Evolutionary conservation across 92 coral and sea anemone genomes (phyloP), one percentile per base, ranked within the genome.

Genomic region (Zoanthus gigantus): DNA sequence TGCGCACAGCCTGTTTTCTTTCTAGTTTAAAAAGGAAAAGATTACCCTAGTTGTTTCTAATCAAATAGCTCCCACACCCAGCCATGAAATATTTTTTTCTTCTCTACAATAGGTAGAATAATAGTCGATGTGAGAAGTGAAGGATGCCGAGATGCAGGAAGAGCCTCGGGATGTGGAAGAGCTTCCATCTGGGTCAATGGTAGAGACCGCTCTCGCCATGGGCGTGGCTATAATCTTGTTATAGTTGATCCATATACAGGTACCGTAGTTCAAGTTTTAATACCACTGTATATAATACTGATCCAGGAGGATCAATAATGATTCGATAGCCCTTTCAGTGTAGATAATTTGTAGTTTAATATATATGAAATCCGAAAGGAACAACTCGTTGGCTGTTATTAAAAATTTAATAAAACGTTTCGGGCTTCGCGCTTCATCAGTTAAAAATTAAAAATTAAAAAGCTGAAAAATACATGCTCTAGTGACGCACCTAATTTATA

Each of bases 151-250:
- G 91, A 89, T 81, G 77, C 28, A 9, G 91, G 91, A 10, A 83
- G 82, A 63, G 83, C 84, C 5, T 77, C 88, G 18, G 91, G 91
- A 47, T 89, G 91, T 89, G 91, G 91, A 5, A 30, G 77, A 78
- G 91, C 91, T 57, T 60, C 47, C 12, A 89, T 89, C 32, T 82
- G 84, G 82, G 52, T 89, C 4, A 89, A 89, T 50, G 77, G 88
- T 67, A 79, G 74, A 76, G 91, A 89, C 47, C 63, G 32, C n/a
- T 83, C 91, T 14, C 82, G 81, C 7, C 91, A 83, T 74, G 42
- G 84, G 17, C 87, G 88, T 53, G 91, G 91, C 17, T 89, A 89
- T 78, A 89, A 89, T 61, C 78, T 89, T 32, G 91, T 89, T 18
- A 54, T 89, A 29, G 77, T 89, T 16, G 53, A 67, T 83, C 88